Conservation (phyloP, 1,140 invertebrate species). For the Drosophila lacteicornis region DNA sequence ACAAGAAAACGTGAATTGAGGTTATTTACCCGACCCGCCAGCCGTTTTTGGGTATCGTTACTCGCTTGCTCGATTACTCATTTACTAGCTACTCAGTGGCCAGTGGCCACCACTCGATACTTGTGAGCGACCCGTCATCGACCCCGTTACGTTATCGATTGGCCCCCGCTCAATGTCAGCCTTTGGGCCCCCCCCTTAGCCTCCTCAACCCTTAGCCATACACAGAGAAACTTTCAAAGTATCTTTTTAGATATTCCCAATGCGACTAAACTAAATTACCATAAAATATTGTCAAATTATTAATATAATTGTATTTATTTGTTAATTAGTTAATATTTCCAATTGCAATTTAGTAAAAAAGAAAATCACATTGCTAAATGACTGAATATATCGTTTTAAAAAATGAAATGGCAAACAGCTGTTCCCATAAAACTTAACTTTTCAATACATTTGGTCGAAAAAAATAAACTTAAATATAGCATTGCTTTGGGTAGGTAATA, state of each 20-base stretch:
- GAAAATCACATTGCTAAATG: too few relatives aligned
- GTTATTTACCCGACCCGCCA: constrained; percentile 42
- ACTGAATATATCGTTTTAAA: too few relatives aligned
- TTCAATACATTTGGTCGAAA: too few relatives aligned
- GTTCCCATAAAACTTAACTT: too few relatives aligned
- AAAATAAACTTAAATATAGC: too few relatives aligned
- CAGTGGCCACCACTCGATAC: constrained; percentile 6
- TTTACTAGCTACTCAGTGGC: constrained; percentile 1
- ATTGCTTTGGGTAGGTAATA: too few relatives aligned
- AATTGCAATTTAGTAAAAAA: too few relatives aligned
- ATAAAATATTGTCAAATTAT: too few relatives aligned
- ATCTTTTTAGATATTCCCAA: too few relatives aligned
- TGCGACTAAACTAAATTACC: too few relatives aligned
- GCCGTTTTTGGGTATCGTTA: constrained; percentile 22
- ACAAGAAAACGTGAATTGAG: constrained; percentile 43
- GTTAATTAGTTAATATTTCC: not conserved
- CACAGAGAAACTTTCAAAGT: not conserved
- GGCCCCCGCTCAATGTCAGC: constrained; percentile 50
- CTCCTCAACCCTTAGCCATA: not conserved
- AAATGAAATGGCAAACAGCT: too few relatives aligned
- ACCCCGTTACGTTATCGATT: constrained; percentile 56
- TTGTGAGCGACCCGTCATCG: constrained; percentile 45
- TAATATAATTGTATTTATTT: not conserved
- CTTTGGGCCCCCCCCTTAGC: not conserved
- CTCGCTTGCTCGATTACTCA: constrained; percentile 14